Conservation (phyloP, 2,113 vertebrate species). For the Thermophis baileyi region DNA sequence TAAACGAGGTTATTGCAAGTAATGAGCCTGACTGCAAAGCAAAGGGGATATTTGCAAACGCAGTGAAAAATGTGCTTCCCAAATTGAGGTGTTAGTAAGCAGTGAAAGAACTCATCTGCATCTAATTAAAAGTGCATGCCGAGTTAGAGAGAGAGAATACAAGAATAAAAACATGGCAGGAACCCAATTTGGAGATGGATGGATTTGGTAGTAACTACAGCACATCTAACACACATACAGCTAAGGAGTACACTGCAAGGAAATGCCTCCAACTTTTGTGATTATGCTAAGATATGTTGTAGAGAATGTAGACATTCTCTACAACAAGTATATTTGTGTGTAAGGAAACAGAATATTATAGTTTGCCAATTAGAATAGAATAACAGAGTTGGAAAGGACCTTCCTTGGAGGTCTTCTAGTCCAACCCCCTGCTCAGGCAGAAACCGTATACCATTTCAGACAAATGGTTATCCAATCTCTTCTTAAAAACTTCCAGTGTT, state of each 20-base stretch:
- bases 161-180: conserved; percentile 52
- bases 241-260: fast-evolving
- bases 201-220: background rate
- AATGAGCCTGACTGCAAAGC: conserved; percentile 55
- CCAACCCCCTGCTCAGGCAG: too few relatives aligned
- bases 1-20: conserved; percentile 54
- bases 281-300: fast-evolving
- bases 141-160: conserved; percentile 29
- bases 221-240: fast-evolving
- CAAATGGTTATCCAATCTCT: too few relatives aligned
- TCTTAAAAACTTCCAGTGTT: too few relatives aligned
- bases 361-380: background rate
- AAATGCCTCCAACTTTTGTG: fast-evolving
- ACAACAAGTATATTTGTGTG: background rate
- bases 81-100: conserved; percentile 52
- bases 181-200: background rate
- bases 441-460: too few relatives aligned
- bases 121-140: conserved; percentile 59
- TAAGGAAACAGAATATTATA: background rate
- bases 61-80: background rate
- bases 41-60: conserved; percentile 41
- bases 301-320: too few relatives aligned
- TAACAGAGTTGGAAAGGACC: too few relatives aligned
- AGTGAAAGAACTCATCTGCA: conserved; percentile 42
- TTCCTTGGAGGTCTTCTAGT: too few relatives aligned